Evolutionary conservation across 2,113 vertebrate species (phyloP).

Genomic region (Anthoscopus minutus): DNA sequence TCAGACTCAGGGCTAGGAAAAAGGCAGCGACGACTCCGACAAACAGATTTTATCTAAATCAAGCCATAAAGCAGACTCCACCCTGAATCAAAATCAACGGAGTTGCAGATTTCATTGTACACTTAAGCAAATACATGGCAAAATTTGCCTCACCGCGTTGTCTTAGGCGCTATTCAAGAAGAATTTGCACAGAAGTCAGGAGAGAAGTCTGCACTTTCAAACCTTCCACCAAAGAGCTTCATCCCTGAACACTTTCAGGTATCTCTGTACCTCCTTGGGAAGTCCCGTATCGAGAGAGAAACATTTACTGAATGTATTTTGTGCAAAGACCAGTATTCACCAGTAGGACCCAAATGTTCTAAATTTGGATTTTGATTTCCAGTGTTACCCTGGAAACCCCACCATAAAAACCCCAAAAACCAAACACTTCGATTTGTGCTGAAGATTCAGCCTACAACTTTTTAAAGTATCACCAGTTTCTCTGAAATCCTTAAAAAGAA

Average conservation of each 20-base stretch:
- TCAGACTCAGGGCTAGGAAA: fast-evolving
- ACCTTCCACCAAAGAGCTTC: neutral
- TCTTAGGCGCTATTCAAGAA: fast-evolving
- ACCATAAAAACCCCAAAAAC: fast-evolving
- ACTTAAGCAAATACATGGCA: fast-evolving
- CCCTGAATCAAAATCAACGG: neutral
- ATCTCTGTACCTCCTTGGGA: too few species aligned
- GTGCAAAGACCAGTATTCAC: neutral
- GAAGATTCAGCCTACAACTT: neutral
- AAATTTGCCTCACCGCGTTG: fast-evolving
- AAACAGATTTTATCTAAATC: neutral
- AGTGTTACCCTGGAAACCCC: neutral
- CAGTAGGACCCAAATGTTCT: neutral
- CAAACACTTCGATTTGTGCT: neutral
- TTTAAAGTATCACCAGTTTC: neutral
- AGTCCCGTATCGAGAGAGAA: neutral
- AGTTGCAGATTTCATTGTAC: neutral
- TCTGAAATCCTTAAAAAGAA: neutral
- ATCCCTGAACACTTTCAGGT: fast-evolving
- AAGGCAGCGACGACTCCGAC: neutral
- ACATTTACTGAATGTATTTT: neutral
- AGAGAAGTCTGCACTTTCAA: neutral
- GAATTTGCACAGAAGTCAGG: fast-evolving
- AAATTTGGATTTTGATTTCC: neutral
- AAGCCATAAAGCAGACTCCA: neutral